Conservation (phyloP, 2,888 invertebrate species). For the Ganaspis brasiliensis region DNA sequence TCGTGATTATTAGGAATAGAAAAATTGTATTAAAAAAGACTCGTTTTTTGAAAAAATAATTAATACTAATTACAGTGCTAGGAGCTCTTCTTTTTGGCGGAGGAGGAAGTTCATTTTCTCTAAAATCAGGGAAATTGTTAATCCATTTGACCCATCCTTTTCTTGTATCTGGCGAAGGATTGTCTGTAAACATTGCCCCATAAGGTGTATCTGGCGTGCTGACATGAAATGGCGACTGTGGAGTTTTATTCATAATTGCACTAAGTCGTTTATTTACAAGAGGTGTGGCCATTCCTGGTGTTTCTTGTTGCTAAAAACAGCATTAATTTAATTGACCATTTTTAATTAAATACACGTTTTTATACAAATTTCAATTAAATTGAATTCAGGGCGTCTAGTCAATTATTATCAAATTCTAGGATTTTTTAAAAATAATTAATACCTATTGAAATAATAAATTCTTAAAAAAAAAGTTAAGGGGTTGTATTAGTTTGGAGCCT, state of each 20-base stretch:
- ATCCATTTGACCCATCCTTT: conserved; percentile 82
- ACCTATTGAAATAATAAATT: no score
- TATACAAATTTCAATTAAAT: no score
- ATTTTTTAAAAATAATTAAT: no score
- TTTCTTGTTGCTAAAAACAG: conserved; percentile 44
- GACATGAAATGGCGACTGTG: conserved; percentile 79
- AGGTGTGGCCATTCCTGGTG: conserved; percentile 63
- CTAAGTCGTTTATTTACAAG: conserved; percentile 73
- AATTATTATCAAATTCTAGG: no score
- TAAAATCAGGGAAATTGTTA: conserved; percentile 81
- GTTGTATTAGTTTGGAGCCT: no score
- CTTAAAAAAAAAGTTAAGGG: no score
- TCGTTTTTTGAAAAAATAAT: no score
- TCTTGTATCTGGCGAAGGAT: conserved; percentile 82
- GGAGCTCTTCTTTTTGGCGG: conserved; percentile 69
- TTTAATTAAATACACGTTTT: no score
- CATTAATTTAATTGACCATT: background rate
- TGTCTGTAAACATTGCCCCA: conserved; percentile 80
- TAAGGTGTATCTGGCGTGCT: conserved; percentile 83
- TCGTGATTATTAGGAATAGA: no score
- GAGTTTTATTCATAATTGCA: conserved; percentile 71
- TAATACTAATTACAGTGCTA: conserved; percentile 79
- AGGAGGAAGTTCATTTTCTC: conserved; percentile 69
- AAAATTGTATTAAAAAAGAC: no score
- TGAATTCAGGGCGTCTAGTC: no score